Evolutionary conservation across 2,888 invertebrate genomes (phyloP).

Genomic region (Dexiosoma caninum): DNA sequence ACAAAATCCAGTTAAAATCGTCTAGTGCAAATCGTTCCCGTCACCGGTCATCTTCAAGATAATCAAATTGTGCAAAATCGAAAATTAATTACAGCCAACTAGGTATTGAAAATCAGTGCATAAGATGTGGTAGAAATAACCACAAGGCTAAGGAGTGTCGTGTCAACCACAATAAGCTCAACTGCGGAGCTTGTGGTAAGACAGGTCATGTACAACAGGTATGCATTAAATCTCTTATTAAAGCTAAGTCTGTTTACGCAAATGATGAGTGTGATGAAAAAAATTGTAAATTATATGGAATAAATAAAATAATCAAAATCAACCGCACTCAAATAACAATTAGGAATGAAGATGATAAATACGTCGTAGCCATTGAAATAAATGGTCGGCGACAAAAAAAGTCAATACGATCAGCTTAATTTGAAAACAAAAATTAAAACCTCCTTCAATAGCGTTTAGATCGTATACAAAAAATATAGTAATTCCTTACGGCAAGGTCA

Average conservation of each 20-base stretch:
- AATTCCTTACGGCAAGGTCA: constrained; percentile 6
- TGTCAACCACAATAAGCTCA: constrained; percentile 14
- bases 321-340: no score
- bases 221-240: constrained; percentile 19
- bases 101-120: constrained; percentile 26
- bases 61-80: neutral
- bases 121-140: constrained; percentile 24
- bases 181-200: constrained; percentile 18
- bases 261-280: no score
- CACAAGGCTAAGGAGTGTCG: constrained; percentile 19
- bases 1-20: no score
- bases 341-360: neutral
- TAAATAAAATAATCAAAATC: no score
- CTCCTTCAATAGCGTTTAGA: constrained; percentile 26
- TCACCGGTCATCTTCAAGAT: neutral
- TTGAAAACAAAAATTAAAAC: constrained; percentile 14
- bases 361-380: constrained; percentile 18
- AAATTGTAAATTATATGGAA: no score
- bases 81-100: constrained; percentile 9
- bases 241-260: no score
- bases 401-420: neutral
- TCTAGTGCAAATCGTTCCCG: constrained; percentile 2
- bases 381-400: constrained; percentile 19
- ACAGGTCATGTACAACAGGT: constrained; percentile 15
- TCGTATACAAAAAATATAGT: constrained; percentile 34